Conservation (phyloP, 2,797 vertebrate genomes). For the Lutjanus argentimaculatus region DNA sequence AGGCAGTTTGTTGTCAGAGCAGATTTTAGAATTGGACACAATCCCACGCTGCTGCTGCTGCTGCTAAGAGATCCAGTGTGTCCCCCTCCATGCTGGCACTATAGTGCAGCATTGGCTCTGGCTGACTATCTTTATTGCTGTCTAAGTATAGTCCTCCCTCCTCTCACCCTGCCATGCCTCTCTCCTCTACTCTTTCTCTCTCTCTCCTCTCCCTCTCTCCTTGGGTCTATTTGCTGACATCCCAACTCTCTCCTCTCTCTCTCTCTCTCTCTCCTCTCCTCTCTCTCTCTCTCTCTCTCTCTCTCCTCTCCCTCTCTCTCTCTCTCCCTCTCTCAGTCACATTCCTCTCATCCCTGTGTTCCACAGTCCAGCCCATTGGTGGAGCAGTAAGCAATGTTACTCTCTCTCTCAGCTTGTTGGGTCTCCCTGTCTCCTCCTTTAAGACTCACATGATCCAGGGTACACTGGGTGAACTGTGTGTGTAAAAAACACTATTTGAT, state of each 20-base stretch:
- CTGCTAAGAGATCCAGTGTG: conserved; percentile 26
- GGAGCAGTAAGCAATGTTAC: conserved; percentile 54
- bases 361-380: conserved; percentile 52
- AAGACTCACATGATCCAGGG: conserved; percentile 68
- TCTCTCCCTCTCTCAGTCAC: conserved; percentile 37
- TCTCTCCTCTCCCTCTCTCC: conserved; percentile 44
- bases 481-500: not conserved
- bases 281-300: conserved; percentile 35
- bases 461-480: conserved; percentile 20
- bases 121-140: conserved; percentile 62
- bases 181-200: conserved; percentile 29
- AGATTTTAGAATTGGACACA: conserved; percentile 12
- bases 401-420: conserved; percentile 16
- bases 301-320: conserved; percentile 41
- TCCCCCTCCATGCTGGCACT: conserved; percentile 49
- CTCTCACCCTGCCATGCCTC: conserved; percentile 52
- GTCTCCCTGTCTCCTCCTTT: conserved; percentile 73
- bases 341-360: conserved; percentile 61
- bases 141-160: conserved; percentile 68
- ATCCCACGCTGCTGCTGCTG: conserved; percentile 37
- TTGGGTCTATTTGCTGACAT: conserved; percentile 69
- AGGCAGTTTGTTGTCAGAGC: conserved; percentile 30
- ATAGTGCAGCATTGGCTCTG: conserved; percentile 42
- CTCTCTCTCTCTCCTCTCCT: conserved; percentile 41
- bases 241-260: conserved; percentile 47